A percentile compares a stretch with the other conserved stretches of the same genome.
Conservation (phyloP, 23 tunicate genomes). For the Phallusia fumigata region DNA sequence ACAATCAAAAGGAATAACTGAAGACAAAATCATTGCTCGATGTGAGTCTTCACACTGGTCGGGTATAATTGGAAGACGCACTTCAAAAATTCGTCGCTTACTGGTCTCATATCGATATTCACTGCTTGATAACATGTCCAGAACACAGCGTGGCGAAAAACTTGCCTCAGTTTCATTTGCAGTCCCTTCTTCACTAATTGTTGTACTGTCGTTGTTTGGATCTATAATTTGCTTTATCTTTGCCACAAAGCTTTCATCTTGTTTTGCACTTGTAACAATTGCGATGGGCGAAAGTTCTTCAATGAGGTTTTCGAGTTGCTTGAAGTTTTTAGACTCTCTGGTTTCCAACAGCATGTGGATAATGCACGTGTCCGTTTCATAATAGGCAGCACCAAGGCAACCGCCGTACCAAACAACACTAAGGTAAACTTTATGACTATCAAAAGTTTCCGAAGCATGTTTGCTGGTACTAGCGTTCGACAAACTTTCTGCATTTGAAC, state of each 20-base stretch:
- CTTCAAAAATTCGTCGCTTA: constrained; percentile 45
- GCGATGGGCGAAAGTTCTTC: constrained; percentile 60
- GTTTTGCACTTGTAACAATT: constrained; percentile 72
- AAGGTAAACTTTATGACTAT: constrained; percentile 26
- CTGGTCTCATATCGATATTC: constrained; percentile 58
- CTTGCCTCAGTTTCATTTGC: background rate
- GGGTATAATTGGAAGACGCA: constrained; percentile 62
- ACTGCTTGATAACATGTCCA: constrained; percentile 61
- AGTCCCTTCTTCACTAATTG: background rate
- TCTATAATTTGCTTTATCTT: background rate
- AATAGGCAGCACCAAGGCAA: constrained; percentile 79
- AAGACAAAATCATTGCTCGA: constrained; percentile 45
- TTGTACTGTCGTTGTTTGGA: background rate
- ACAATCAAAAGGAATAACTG: constrained; percentile 61
- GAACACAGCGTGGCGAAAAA: background rate
- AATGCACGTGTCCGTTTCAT: constrained; percentile 69
- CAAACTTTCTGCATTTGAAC: background rate
- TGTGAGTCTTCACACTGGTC: constrained; percentile 60
- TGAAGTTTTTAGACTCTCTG: constrained; percentile 51
- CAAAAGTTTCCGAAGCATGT: background rate
- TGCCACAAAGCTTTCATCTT: constrained; percentile 49
- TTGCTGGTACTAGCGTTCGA: background rate
- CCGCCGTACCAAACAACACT: constrained; percentile 57
- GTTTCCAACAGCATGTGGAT: constrained; percentile 58
- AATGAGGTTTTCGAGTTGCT: constrained; percentile 24